phyloP scores from a whole-genome alignment of 2,113 vertebrate genomes.

The Semnopithecus entellus region DNA sequence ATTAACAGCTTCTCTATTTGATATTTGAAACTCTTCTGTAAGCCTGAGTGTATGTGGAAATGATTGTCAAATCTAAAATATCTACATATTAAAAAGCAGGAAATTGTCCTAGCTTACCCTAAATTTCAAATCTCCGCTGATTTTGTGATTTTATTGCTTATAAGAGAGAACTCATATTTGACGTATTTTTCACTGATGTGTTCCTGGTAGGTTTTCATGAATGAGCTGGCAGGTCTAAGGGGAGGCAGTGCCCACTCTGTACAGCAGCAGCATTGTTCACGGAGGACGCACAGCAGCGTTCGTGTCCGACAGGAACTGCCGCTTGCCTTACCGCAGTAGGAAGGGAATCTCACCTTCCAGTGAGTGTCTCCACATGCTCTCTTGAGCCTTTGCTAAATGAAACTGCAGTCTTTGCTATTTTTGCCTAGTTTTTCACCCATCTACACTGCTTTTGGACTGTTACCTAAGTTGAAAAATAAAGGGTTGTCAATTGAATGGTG shows the following conservation, averaged over 20 bases:
- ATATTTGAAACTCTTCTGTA: conserved; percentile 66
- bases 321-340: neutral
- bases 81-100: conserved; percentile 62
- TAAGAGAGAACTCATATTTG: conserved; percentile 44
- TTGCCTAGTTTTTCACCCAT: conserved; percentile 28
- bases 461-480: conserved; percentile 65
- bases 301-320: neutral
- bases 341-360: neutral
- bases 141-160: conserved; percentile 62
- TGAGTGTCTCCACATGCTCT: neutral
- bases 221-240: neutral
- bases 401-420: conserved; percentile 14
- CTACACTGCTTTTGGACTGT: conserved; percentile 30
- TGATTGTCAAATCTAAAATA: conserved; percentile 52
- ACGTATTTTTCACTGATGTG: conserved; percentile 4
- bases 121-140: conserved; percentile 50
- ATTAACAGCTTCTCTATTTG: conserved; percentile 69
- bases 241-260: neutral
- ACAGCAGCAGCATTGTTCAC: neutral
- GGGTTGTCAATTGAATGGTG: conserved; percentile 25
- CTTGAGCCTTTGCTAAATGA: conserved; percentile 50
- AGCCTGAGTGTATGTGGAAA: conserved; percentile 32
- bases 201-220: neutral
- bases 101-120: conserved; percentile 54
- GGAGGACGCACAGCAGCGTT: neutral